A percentile compares a stretch with the other conserved stretches of the same genome.
These are phyloP conservation scores for Chrysolina haemoptera DNA, from an alignment of 2,888 invertebrate species.

Conservation along the genomic window DNA sequence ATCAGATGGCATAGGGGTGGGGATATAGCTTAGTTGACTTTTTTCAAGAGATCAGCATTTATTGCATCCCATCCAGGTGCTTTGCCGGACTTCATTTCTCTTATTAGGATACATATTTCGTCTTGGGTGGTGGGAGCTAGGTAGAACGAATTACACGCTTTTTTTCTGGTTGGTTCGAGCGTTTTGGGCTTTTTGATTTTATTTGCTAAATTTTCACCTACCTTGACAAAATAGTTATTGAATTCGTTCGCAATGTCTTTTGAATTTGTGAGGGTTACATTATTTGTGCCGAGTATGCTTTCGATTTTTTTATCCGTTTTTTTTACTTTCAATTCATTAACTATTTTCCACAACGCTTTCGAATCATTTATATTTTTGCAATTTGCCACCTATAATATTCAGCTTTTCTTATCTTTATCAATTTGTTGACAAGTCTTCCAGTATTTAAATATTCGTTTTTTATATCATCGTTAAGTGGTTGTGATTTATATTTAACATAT, in stretches of 20 bases:
- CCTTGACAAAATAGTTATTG: constrained; percentile 1
- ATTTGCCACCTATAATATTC: not conserved
- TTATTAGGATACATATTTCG: constrained; percentile 8
- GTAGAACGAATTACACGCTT: not conserved
- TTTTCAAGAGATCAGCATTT: constrained; percentile 24
- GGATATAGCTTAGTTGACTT: constrained; percentile 7
- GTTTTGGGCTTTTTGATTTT: not conserved
- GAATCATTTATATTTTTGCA: not conserved
- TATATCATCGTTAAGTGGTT: constrained; percentile 1
- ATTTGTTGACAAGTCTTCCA: constrained; percentile 3
- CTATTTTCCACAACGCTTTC: not conserved
- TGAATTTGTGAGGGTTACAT: constrained; percentile 1
- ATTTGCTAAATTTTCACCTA: not conserved
- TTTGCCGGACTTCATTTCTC: constrained; percentile 27
- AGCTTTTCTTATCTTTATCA: constrained; percentile 1
- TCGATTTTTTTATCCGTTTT: constrained; percentile 1
- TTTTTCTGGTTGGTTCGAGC: not conserved
- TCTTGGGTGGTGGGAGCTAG: not conserved
- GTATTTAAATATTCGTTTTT: not conserved
- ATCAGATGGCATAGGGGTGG: constrained; percentile 28
- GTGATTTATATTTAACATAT: not conserved
- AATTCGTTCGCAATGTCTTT: constrained; percentile 1
- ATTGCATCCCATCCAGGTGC: constrained; percentile 26
- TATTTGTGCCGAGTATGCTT: constrained; percentile 6
- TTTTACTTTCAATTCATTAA: not conserved